Conservation (phyloP, 2,797 vertebrate genomes). For the Oceanodroma leucorhoa region DNA sequence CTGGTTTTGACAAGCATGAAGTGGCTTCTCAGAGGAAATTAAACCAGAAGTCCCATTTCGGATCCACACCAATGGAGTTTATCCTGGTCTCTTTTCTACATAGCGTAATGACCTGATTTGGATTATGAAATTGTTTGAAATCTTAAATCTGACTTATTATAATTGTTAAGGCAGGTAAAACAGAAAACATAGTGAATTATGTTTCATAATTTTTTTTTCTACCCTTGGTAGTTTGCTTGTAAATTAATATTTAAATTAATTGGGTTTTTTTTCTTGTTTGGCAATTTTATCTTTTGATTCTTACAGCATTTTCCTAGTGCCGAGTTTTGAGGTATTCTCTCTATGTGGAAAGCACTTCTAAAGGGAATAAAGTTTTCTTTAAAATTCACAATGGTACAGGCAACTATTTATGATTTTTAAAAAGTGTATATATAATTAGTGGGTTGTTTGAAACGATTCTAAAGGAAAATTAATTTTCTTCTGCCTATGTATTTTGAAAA, state of each 20-base stretch:
- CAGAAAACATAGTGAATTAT: neutral
- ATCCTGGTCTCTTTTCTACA: neutral
- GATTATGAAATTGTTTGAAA: neutral
- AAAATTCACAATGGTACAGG: neutral
- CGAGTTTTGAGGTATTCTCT: neutral
- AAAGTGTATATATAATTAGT: accelerated
- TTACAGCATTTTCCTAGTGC: neutral
- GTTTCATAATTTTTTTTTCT: neutral
- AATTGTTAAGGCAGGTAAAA: neutral
- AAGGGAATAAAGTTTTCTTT: neutral
- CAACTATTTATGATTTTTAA: neutral
- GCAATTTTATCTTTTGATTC: neutral
- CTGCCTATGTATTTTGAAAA: neutral
- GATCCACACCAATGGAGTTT: neutral
- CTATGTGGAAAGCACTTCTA: neutral
- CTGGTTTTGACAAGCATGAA: neutral
- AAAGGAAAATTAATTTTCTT: neutral
- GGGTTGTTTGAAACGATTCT: neutral
- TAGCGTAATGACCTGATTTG: neutral
- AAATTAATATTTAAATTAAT: neutral
- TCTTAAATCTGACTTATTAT: neutral
- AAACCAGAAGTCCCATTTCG: neutral
- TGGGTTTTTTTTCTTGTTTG: neutral
- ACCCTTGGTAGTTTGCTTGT: neutral
- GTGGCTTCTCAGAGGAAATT: neutral